Evolutionary conservation across 2,888 invertebrate species (phyloP), one percentile per base, ranked within the genome.

Genomic region (Eledona agricola): DNA sequence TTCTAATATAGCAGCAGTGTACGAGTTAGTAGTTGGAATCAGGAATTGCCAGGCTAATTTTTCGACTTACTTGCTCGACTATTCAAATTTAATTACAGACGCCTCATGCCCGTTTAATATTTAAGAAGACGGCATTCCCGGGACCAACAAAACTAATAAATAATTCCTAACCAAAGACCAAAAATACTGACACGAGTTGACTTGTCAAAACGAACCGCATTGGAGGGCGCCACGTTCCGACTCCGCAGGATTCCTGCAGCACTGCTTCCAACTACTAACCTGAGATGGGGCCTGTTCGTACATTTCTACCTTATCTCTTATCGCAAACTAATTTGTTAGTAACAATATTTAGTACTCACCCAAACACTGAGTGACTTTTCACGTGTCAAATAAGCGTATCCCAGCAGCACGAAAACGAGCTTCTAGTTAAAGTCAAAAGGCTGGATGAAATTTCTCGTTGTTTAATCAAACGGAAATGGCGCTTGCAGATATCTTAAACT

Each of bases 401-500:
- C 7, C 16, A 1, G 31, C 12, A 34, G 17, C 26, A 22, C 7
- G n/a, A 10, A 35, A 35, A 19, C 43, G 26, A 12, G 25, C 12
- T 28, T 31, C 43, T 52, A 35, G 37, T 47, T 38, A 12, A 45
- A 63, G 62, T 53, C 55, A n/a, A n/a, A n/a, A n/a, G 34, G 54
- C 50, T 55, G 57, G 57, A 61, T 60, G 57, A 60, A 62, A 65
- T 61, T 62, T 63, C 52, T 59, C 52, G 60, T 62, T 55, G 45
- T 51, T 55, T 61, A 42, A 59, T 57, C 43, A 6, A n/a, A 11
- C 28, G 10, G 20, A 20, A 35, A 46, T 40, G 34, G 10, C 15
- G 4, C 22, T 66, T 5, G 55, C 49, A 5, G 63, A 62, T 12
- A 43, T 69, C 31, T 58, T 71, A 12, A 59, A 46, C 13, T 32